These are phyloP conservation scores for Drosophila yakuba DNA, from an alignment of 1,140 invertebrate species.

Conservation along the genomic window DNA sequence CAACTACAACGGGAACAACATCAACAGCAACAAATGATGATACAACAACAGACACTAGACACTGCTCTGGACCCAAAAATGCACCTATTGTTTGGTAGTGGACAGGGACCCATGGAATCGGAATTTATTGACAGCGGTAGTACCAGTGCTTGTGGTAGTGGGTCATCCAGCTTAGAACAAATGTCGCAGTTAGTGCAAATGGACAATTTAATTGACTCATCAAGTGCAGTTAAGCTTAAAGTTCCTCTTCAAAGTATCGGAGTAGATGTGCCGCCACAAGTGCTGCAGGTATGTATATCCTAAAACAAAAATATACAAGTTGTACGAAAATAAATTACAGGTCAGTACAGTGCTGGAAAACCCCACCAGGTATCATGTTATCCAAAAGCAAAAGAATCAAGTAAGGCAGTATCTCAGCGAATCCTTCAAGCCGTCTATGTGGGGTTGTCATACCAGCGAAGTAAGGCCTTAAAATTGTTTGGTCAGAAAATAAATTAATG, in stretches of 20 bases:
- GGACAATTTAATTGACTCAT: conserved; percentile 36
- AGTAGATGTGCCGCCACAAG: conserved; percentile 92
- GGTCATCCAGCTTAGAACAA: conserved; percentile 59
- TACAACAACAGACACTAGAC: conserved; percentile 85
- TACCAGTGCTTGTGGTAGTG: conserved; percentile 54
- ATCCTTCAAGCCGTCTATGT: conserved; percentile 87
- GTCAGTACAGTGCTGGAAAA: conserved; percentile 94
- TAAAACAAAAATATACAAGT: neutral
- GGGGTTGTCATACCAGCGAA: conserved; percentile 56
- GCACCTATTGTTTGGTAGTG: conserved; percentile 26
- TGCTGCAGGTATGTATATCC: conserved; percentile 88
- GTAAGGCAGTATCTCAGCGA: conserved; percentile 93
- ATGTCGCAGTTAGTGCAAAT: conserved; percentile 44
- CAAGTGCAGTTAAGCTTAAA: conserved; percentile 85
- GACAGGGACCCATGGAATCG: conserved; percentile 24
- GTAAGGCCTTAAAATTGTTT: conserved; percentile 23
- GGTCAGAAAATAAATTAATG: neutral
- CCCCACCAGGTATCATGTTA: conserved; percentile 95
- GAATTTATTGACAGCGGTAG: conserved; percentile 44
- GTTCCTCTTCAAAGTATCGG: conserved; percentile 87
- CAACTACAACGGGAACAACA: conserved; percentile 94
- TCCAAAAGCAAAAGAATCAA: conserved; percentile 95
- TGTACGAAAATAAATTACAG: conserved; percentile 79
- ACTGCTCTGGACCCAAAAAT: conserved; percentile 53
- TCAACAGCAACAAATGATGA: conserved; percentile 86